These are phyloP conservation scores for Euura saliciscinereae DNA, from an alignment of 1,140 invertebrate genomes.

Conservation along the genomic window DNA sequence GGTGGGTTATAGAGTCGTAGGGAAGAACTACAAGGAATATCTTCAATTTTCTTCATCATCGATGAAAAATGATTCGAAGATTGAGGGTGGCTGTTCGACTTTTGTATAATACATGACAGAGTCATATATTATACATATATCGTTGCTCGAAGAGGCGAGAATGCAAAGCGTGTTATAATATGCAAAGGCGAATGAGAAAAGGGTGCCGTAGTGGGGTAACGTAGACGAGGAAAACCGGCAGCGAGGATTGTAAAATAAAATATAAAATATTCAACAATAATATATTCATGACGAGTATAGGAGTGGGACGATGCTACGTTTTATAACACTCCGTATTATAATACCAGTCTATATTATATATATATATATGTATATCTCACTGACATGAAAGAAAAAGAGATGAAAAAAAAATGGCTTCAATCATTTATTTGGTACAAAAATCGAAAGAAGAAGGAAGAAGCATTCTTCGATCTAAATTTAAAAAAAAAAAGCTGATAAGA, in stretches of 20 bases:
- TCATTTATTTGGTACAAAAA: not conserved
- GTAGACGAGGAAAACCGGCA: too few relatives aligned
- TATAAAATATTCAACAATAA: slow-evolving; percentile 8
- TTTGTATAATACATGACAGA: too few relatives aligned
- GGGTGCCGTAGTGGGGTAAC: not conserved
- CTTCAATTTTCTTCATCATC: too few relatives aligned
- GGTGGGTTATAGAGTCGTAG: too few relatives aligned
- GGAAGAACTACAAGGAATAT: too few relatives aligned
- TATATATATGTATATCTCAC: too few relatives aligned
- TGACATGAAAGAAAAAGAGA: too few relatives aligned
- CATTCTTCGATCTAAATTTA: too few relatives aligned
- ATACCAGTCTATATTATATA: not conserved
- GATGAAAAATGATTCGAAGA: too few relatives aligned
- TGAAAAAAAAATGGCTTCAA: not conserved
- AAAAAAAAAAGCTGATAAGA: not conserved
- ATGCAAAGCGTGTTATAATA: slow-evolving; percentile 3
- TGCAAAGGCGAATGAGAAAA: not conserved
- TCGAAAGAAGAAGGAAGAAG: not conserved
- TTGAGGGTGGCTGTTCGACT: too few relatives aligned
- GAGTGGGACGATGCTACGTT: not conserved
- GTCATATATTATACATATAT: not conserved
- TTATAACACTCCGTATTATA: slow-evolving; percentile 2
- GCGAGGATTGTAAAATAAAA: slow-evolving; percentile 1
- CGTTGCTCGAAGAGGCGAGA: not conserved
- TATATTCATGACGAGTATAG: not conserved